Evolutionary conservation across 2,797 vertebrate genomes (phyloP).

Genomic region (Oceanodroma leucorhoa): DNA sequence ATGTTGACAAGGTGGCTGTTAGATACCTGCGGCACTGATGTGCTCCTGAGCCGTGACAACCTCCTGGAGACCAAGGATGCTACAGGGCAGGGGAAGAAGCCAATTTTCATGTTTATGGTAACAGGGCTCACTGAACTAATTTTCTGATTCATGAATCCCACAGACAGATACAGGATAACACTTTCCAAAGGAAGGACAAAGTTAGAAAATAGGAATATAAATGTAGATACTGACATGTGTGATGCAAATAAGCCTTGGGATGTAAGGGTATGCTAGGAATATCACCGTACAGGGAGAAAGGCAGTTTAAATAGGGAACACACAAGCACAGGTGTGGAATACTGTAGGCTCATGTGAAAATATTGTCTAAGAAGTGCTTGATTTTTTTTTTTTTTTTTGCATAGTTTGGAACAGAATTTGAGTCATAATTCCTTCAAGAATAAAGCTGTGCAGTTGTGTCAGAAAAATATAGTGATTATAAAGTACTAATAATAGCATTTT

Average conservation of each 20-base stretch:
- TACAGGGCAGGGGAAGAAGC: background rate
- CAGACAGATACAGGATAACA: background rate
- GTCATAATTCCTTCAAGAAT: conserved; percentile 9
- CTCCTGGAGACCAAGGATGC: background rate
- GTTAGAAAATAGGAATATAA: background rate
- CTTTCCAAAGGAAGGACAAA: background rate
- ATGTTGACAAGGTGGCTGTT: background rate
- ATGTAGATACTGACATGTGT: background rate
- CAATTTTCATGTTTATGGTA: background rate
- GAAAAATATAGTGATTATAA: background rate
- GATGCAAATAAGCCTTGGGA: background rate
- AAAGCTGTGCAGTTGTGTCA: background rate
- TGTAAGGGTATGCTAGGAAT: background rate
- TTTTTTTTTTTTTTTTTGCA: background rate
- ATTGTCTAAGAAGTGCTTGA: background rate
- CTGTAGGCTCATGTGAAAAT: background rate
- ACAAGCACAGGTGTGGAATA: background rate
- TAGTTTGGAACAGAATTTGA: background rate
- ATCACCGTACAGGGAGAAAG: background rate
- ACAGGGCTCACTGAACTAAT: background rate
- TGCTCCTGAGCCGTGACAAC: background rate
- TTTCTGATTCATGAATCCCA: background rate
- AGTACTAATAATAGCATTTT: background rate
- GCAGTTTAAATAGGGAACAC: background rate
- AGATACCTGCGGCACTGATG: background rate